Evolutionary conservation across 1,140 invertebrate genomes (phyloP).

Genomic region (Carposina sasakii): DNA sequence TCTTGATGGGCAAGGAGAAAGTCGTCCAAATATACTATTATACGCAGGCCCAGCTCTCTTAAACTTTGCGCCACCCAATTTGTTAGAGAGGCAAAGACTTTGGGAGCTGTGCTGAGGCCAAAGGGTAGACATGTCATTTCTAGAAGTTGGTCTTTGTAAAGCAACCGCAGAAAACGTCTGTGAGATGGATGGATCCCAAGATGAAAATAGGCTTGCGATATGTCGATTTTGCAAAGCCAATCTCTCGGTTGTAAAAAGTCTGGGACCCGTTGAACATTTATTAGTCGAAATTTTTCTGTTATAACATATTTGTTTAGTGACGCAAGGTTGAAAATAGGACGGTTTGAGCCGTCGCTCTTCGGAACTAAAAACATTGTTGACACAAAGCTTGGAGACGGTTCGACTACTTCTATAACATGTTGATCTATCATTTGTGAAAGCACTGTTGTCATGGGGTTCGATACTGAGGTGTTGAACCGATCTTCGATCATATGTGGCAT

Average conservation of each 20-base stretch:
- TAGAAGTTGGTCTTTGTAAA: constrained; percentile 2
- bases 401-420: not conserved
- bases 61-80: not conserved
- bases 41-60: not conserved
- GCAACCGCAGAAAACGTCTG: constrained; percentile 16
- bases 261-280: constrained; percentile 29
- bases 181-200: constrained; percentile 16
- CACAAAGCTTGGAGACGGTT: constrained; percentile 12
- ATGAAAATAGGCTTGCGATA: constrained; percentile 45
- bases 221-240: not conserved
- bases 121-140: constrained; percentile 1
- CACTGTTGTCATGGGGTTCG: constrained; percentile 12
- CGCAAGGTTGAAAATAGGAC: constrained; percentile 32
- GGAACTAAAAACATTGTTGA: constrained; percentile 12
- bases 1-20: not conserved
- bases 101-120: not conserved
- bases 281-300: constrained; percentile 25
- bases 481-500: not conserved
- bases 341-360: constrained; percentile 3
- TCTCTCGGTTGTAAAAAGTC: constrained; percentile 27
- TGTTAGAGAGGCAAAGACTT: not conserved
- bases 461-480: constrained; percentile 3
- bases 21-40: not conserved
- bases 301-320: constrained; percentile 27
- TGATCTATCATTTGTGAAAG: not conserved